These are phyloP conservation scores for Siniperca undulata DNA, from an alignment of 2,797 vertebrate species.

Conservation along the genomic window DNA sequence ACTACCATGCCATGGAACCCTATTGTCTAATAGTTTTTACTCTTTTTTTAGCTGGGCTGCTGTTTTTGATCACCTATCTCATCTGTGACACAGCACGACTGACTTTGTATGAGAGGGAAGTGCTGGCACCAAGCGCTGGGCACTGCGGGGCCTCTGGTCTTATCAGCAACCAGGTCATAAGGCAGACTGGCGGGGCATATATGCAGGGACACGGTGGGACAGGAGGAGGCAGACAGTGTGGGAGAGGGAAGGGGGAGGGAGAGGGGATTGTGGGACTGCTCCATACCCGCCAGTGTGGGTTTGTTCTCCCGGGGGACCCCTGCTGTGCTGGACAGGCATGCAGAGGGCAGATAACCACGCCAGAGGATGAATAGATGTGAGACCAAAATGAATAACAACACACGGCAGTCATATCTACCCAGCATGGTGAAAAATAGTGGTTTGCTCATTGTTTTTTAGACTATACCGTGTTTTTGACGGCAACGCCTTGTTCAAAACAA, in stretches of 20 bases:
- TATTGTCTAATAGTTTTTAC: conserved; percentile 59
- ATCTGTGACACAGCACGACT: conserved; percentile 69
- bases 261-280: conserved; percentile 66
- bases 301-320: conserved; percentile 83
- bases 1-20: conserved; percentile 30
- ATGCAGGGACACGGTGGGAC: conserved; percentile 65
- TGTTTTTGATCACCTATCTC: conserved; percentile 76
- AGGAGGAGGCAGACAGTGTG: conserved; percentile 60
- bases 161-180: conserved; percentile 81
- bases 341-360: conserved; percentile 81
- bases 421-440: conserved; percentile 49
- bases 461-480: conserved; percentile 39
- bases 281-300: conserved; percentile 68
- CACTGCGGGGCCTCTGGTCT: conserved; percentile 73
- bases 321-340: conserved; percentile 83
- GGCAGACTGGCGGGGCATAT: conserved; percentile 72
- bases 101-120: conserved; percentile 75
- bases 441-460: conserved; percentile 60
- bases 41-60: conserved; percentile 38
- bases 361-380: conserved; percentile 76
- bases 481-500: conserved; percentile 67
- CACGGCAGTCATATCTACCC: conserved; percentile 46
- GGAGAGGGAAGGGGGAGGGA: conserved; percentile 37
- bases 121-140: conserved; percentile 77
- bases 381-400: conserved; percentile 71